A percentile compares a stretch with the other conserved stretches of the same genome.
Evolutionary conservation across 2,113 vertebrate genomes (phyloP).

Genomic region (Psittacula cyanocephala): DNA sequence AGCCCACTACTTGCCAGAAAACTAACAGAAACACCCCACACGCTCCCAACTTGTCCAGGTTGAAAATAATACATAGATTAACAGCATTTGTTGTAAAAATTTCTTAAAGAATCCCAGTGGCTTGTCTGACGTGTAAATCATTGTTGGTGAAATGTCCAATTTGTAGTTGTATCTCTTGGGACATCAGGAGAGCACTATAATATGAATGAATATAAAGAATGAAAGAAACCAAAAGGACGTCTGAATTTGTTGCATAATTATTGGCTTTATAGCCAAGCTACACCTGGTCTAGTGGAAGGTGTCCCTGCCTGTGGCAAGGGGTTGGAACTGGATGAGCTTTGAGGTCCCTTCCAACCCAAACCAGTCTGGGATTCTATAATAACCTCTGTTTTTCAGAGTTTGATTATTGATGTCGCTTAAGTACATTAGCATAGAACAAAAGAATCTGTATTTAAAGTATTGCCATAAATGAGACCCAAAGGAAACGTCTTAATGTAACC

Average conservation of each 20-base stretch:
- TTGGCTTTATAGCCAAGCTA: neutral
- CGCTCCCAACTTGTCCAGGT: neutral
- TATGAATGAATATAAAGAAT: slow-evolving; percentile 51
- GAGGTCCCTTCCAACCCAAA: neutral
- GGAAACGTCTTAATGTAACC: neutral
- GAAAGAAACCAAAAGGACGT: slow-evolving; percentile 43
- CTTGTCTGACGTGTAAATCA: neutral
- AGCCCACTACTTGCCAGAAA: neutral
- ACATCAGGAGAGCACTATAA: slow-evolving; percentile 54
- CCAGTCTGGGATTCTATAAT: neutral
- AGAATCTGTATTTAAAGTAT: neutral
- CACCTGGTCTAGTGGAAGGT: neutral
- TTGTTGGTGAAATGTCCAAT: neutral
- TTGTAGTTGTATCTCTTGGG: neutral
- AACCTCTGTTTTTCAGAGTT: neutral
- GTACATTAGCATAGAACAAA: neutral
- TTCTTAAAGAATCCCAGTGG: neutral
- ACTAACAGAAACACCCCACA: neutral
- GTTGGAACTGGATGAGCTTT: neutral
- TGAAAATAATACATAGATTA: neutral
- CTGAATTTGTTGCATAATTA: slow-evolving; percentile 64
- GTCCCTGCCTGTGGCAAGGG: neutral
- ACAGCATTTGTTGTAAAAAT: neutral
- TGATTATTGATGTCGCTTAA: neutral
- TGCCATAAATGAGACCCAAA: neutral